These are phyloP conservation scores for Tachypleus tridentatus DNA, from an alignment of 1,140 invertebrate genomes.

Conservation along the genomic window DNA sequence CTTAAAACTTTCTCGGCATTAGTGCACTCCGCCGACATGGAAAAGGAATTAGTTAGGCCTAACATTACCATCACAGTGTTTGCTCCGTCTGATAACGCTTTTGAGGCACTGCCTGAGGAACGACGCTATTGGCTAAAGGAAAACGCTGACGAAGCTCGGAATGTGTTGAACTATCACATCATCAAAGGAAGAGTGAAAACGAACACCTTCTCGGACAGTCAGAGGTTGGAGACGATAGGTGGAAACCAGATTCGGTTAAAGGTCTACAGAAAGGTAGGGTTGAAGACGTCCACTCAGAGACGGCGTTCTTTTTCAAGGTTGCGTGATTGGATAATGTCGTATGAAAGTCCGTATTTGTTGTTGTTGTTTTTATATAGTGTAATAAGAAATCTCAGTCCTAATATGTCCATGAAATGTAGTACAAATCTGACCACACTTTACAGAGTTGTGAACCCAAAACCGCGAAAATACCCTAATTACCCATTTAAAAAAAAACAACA, in stretches of 20 bases:
- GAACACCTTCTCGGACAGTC: constrained; percentile 34
- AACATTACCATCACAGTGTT: constrained; percentile 42
- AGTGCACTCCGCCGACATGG: constrained; percentile 34
- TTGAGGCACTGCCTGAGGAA: constrained; percentile 33
- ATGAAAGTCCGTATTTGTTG: too few relatives aligned
- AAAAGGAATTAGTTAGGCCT: constrained; percentile 32
- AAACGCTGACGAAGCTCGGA: constrained; percentile 32
- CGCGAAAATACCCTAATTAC: too few relatives aligned
- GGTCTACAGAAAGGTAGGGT: constrained; percentile 31
- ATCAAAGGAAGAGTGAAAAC: constrained; percentile 31
- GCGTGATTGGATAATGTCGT: too few relatives aligned
- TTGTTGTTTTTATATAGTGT: too few relatives aligned
- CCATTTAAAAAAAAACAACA: too few relatives aligned
- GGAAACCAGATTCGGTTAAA: constrained; percentile 35
- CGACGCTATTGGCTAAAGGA: constrained; percentile 29
- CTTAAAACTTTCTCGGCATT: constrained; percentile 34
- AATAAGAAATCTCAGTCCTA: too few relatives aligned
- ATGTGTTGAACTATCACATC: constrained; percentile 34
- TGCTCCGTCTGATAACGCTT: constrained; percentile 40
- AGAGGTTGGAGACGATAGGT: constrained; percentile 36
- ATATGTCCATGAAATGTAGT: too few relatives aligned
- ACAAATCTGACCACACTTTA: too few relatives aligned
- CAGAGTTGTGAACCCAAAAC: too few relatives aligned
- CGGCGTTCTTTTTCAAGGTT: too few relatives aligned
- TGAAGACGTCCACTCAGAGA: too few relatives aligned